Conservation (phyloP, 2,113 vertebrate species). For the Pteruthius melanotis region DNA sequence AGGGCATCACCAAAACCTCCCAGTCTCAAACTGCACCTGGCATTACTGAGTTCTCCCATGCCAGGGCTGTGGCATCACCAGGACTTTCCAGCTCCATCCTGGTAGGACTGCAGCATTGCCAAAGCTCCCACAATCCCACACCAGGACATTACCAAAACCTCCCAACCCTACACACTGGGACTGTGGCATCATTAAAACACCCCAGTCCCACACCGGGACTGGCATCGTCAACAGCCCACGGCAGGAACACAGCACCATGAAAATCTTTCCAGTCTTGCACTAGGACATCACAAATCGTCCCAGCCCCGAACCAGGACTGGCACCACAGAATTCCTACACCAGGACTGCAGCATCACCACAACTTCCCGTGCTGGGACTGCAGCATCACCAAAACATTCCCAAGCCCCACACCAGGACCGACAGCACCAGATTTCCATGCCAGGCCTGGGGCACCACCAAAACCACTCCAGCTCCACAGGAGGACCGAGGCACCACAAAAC, state of each 20-base stretch:
- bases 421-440: fast-evolving
- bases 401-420: not conserved
- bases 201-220: not conserved
- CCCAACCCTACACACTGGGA: fast-evolving
- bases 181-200: not conserved
- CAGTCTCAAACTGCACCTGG: not conserved
- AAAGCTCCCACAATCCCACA: not conserved
- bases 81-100: not conserved
- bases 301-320: not conserved
- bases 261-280: not conserved
- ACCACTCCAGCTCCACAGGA: fast-evolving
- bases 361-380: not conserved
- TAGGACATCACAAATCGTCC: not conserved
- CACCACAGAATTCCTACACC: not conserved
- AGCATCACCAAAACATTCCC: not conserved
- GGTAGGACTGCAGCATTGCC: not conserved
- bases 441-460: not conserved
- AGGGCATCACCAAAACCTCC: not conserved
- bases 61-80: not conserved
- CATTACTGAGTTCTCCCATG: not conserved
- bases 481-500: not conserved
- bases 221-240: not conserved
- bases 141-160: not conserved
- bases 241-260: not conserved
- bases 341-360: not conserved